Percentiles rank a stretch among this genome's conserved stretches.
Evolutionary conservation across 1,140 invertebrate genomes (phyloP).

Genomic region (Piezodorus guildinii): DNA sequence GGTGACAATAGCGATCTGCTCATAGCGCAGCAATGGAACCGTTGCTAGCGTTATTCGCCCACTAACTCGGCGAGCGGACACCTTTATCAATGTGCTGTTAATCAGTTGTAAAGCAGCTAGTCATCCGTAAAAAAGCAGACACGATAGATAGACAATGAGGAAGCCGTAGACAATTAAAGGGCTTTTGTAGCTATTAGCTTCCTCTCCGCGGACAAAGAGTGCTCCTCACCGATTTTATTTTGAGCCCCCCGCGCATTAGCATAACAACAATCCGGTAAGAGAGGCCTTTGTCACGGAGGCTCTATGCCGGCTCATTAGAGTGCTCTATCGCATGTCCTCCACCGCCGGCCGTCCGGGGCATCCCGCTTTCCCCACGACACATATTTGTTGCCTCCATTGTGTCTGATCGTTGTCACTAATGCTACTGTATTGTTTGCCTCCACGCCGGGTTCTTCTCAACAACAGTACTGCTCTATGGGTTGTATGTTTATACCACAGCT

Average conservation of each 20-base stretch:
- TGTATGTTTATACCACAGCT: no score
- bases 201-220: not conserved
- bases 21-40: no score
- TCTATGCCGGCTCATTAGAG: not conserved
- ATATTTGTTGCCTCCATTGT: not conserved
- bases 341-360: not conserved
- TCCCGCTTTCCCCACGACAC: not conserved
- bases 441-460: no score
- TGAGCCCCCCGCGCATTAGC: not conserved
- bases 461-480: no score
- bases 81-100: not conserved
- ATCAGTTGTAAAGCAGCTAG: conserved; percentile 1
- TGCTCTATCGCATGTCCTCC: not conserved
- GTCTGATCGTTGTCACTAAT: no score
- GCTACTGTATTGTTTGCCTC: no score
- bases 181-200: conserved; percentile 9
- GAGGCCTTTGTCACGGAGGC: not conserved
- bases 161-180: not conserved
- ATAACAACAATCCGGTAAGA: conserved; percentile 1
- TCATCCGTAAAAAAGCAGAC: no score
- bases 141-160: not conserved
- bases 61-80: no score
- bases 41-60: no score
- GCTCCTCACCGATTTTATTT: not conserved
- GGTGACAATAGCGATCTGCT: no score